A percentile compares a stretch with the other conserved stretches of the same genome.
phyloP scores from a whole-genome alignment of 2,888 invertebrate species.

The Chalcis sispes region DNA sequence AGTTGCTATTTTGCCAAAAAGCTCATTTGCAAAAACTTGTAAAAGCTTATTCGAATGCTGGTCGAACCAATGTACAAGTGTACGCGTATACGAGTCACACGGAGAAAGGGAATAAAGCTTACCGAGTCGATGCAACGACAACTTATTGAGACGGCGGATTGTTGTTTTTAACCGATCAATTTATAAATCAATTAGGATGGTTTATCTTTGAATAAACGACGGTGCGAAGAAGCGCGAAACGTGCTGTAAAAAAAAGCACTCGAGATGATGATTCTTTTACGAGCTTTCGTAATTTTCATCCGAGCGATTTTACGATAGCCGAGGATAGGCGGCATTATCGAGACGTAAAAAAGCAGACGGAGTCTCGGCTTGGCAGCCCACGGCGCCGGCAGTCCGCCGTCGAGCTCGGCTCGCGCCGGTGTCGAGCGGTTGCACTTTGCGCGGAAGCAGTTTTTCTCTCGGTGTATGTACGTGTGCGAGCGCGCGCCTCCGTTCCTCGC shows the following conservation, averaged over 20 bases:
- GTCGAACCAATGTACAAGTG: no score
- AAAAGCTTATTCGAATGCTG: no score
- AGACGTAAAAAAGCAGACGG: conserved; percentile 24
- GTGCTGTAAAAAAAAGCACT: not conserved
- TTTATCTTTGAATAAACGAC: not conserved
- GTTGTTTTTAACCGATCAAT: not conserved
- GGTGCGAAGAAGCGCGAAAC: not conserved
- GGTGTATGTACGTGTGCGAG: no score
- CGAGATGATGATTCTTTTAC: conserved; percentile 2
- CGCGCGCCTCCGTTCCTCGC: not conserved
- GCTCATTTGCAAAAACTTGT: no score
- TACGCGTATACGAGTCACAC: no score
- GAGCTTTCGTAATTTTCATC: conserved; percentile 17
- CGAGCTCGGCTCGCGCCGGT: not conserved
- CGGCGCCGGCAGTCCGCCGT: not conserved
- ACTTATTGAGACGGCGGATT: no score
- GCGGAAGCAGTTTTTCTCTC: conserved; percentile 10
- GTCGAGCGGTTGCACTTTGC: not conserved
- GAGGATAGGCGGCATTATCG: conserved; percentile 24
- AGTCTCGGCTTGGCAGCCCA: not conserved
- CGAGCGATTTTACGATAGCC: conserved; percentile 29
- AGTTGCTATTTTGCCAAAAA: no score
- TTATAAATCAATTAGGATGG: conserved; percentile 6
- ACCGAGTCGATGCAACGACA: no score
- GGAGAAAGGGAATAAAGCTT: no score